Percentiles rank a stretch among this genome's conserved stretches.
Conservation (phyloP, 1,140 invertebrate genomes). For the Drosophila mayri region DNA sequence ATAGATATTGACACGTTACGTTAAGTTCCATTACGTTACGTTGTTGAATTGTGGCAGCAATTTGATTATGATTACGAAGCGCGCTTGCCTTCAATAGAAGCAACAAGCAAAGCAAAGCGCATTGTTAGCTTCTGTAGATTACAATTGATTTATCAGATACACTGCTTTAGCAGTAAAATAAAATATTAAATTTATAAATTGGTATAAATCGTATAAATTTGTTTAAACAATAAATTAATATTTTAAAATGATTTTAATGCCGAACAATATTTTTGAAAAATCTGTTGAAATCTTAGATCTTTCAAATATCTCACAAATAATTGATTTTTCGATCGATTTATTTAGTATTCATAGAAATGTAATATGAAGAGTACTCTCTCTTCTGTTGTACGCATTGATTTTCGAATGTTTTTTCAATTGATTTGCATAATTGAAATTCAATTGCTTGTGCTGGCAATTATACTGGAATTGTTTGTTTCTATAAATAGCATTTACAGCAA, state of each 20-base stretch:
- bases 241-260: neutral
- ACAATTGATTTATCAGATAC: neutral
- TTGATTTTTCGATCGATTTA: too few species aligned
- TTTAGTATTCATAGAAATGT: too few species aligned
- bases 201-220: neutral
- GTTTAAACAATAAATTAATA: neutral
- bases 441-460: conserved; percentile 58
- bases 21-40: conserved; percentile 31
- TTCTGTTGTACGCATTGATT: neutral
- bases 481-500: conserved; percentile 61
- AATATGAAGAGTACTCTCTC: neutral
- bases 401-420: conserved; percentile 20
- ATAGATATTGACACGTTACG: conserved; percentile 61
- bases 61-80: conserved; percentile 48
- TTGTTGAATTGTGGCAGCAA: conserved; percentile 33
- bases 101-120: conserved; percentile 16
- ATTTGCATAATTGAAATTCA: conserved; percentile 64
- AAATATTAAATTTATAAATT: too few species aligned
- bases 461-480: conserved; percentile 69
- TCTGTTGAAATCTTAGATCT: too few species aligned
- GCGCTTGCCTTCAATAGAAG: conserved; percentile 24
- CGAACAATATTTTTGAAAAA: too few species aligned
- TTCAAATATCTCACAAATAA: too few species aligned
- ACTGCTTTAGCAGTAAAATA: neutral
- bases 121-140: conserved; percentile 19